These are phyloP conservation scores for Caenorhabditis imperialis DNA, from an alignment of 2,888 invertebrate genomes.

Conservation along the genomic window DNA sequence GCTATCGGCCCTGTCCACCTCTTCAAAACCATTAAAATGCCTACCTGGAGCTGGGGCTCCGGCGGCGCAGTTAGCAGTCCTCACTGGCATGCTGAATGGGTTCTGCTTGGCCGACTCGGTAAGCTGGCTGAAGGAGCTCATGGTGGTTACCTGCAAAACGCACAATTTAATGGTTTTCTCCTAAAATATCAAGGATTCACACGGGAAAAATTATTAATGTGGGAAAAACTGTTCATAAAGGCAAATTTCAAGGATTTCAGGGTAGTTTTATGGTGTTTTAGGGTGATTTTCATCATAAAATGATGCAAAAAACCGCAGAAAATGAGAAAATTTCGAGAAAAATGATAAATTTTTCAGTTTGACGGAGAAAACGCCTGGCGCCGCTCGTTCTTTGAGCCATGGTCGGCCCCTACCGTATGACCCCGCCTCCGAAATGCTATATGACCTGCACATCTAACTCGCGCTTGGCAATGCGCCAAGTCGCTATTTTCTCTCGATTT, in stretches of 20 bases:
- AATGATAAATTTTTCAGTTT: no score
- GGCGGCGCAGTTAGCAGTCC: conserved; percentile 66
- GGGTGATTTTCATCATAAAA: not conserved
- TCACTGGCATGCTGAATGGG: conserved; percentile 72
- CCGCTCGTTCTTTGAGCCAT: conserved; percentile 48
- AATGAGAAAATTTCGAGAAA: not conserved
- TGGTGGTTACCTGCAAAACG: conserved; percentile 55
- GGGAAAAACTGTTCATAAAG: no score
- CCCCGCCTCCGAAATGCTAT: conserved; percentile 12
- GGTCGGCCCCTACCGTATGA: conserved; percentile 51
- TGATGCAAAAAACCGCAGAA: not conserved
- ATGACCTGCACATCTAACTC: conserved; percentile 58
- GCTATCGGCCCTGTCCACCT: no score
- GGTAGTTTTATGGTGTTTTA: no score
- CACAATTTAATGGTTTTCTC: conserved; percentile 5
- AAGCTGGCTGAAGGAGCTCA: conserved; percentile 74
- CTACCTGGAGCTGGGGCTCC: conserved; percentile 34
- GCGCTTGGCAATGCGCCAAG: conserved; percentile 46
- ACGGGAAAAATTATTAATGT: no score
- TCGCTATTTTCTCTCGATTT: conserved; percentile 20
- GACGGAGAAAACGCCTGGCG: no score
- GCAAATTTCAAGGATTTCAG: no score
- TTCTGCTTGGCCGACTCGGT: conserved; percentile 68
- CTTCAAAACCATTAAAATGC: conserved; percentile 6
- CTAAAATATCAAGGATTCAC: no score